These are phyloP conservation scores for Puma concolor DNA, from an alignment of 2,113 vertebrate genomes.

Conservation along the genomic window DNA sequence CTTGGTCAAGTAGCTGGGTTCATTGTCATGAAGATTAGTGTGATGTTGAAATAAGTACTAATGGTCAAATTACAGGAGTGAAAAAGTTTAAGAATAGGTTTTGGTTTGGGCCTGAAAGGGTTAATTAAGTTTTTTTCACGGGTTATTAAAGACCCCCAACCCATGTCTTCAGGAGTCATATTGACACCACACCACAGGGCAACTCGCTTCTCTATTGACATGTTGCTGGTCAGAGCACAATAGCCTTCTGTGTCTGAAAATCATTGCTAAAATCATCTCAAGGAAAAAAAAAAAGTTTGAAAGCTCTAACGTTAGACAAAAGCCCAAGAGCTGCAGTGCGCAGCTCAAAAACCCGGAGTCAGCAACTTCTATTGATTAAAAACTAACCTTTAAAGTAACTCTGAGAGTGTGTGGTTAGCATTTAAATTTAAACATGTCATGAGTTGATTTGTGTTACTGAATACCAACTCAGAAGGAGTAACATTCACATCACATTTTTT, in stretches of 20 bases:
- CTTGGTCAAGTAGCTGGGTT: conserved; percentile 60
- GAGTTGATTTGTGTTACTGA: conserved; percentile 92
- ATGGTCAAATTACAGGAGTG: conserved; percentile 72
- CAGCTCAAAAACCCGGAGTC: conserved; percentile 94
- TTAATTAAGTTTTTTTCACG: conserved; percentile 87
- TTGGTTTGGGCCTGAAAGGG: conserved; percentile 80
- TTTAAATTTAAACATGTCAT: conserved; percentile 95
- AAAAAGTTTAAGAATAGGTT: conserved; percentile 74
- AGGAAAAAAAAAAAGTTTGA: conserved; percentile 88
- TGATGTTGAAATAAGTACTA: conserved; percentile 55
- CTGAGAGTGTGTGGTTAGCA: conserved; percentile 93
- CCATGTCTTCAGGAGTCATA: conserved; percentile 85
- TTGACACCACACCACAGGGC: conserved; percentile 87
- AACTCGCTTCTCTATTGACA: conserved; percentile 88
- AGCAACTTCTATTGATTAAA: conserved; percentile 99
- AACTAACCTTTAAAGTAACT: conserved; percentile 99
- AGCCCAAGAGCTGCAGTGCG: conserved; percentile 90
- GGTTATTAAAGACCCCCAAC: conserved; percentile 84
- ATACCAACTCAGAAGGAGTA: conserved; percentile 91
- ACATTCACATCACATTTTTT: conserved; percentile 88
- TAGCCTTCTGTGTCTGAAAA: conserved; percentile 89
- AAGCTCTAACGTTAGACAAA: conserved; percentile 90
- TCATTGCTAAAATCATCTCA: conserved; percentile 93
- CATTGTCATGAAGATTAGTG: conserved; percentile 80
- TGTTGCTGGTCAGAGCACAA: conserved; percentile 89